phyloP scores from a whole-genome alignment of 2,797 vertebrate genomes.

The Enoplosus armatus region DNA sequence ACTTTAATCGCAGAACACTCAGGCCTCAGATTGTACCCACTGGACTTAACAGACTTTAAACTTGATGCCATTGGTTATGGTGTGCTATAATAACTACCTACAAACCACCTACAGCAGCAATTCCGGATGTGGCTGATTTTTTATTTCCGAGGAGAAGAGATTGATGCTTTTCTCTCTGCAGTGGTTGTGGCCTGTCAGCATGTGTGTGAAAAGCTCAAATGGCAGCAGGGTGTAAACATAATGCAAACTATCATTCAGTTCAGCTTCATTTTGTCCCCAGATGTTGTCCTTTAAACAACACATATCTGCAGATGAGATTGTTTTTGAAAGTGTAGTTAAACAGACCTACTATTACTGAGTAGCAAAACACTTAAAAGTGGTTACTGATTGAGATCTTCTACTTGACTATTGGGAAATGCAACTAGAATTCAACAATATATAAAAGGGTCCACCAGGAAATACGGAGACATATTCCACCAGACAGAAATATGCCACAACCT shows the following conservation, averaged over 20 bases:
- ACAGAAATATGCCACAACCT: background rate
- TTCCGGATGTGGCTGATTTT: constrained; percentile 47
- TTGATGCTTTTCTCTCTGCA: constrained; percentile 32
- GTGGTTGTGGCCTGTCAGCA: constrained; percentile 23
- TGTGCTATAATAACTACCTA: constrained; percentile 42
- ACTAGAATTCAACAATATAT: background rate
- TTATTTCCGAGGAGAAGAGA: constrained; percentile 39
- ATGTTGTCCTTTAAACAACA: background rate
- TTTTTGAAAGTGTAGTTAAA: background rate
- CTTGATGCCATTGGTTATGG: constrained; percentile 45
- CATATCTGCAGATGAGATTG: background rate
- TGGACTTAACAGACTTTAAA: constrained; percentile 50
- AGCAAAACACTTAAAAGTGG: background rate
- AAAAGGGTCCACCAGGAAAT: background rate
- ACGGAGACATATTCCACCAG: background rate
- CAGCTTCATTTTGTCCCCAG: background rate
- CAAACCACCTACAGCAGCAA: constrained; percentile 46
- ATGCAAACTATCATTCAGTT: background rate
- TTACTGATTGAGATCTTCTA: background rate
- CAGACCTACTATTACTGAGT: background rate
- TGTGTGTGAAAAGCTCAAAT: constrained; percentile 30
- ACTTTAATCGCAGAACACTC: constrained; percentile 23
- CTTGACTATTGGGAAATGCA: background rate
- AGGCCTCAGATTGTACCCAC: constrained; percentile 24
- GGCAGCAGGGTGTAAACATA: constrained; percentile 1